Evolutionary conservation across 2,888 invertebrate species (phyloP), one percentile per base, ranked within the genome.

Genomic region (Pterostichus madidus): DNA sequence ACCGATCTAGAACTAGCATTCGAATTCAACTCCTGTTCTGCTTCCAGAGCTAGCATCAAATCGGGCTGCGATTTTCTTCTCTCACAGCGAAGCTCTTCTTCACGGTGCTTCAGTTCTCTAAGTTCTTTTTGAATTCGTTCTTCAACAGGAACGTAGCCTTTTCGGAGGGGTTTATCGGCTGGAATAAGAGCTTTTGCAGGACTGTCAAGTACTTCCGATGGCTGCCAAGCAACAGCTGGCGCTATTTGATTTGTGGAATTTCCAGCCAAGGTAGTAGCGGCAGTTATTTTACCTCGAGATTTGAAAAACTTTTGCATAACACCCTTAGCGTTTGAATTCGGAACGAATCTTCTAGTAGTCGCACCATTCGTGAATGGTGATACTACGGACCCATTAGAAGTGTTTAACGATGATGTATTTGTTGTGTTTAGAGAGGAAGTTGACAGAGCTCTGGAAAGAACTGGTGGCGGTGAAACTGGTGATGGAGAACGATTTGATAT

Each of bases 51-150:
- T 80, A 93, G 93, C 86, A 94, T 90, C 76, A 93, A 89, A 88
- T 93, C 92, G 0, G 93, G 92, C 84, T 95, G 95, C n/a, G 89
- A 90, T 86, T 92, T 92, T 88, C 93, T 92, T 84, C 95, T 91
- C 91, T 93, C 92, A 85, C 92, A 91, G 92, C 95, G 95, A 59
- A 96, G 90, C 87, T 96, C 96, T 85, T 94, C 94, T 87, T 96
- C 96, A 80, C 96, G 91, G 85, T 93, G 93, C 87, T 96, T 95
- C 93, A 97, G 95, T 86, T 97, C 97, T 87, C 94, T 92, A 76
- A 98, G 90, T 89, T 98, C 98, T 84, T 94, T 94, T 87, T 96
- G 95, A 86, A 98, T 97, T 89, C 96, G 96, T 87, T 96, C 95
- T 88, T 97, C 97, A 2, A 97, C 96, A 0, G 97, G 95, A 4